phyloP scores from a whole-genome alignment of 2,888 invertebrate species.

The Apodemia zela region DNA sequence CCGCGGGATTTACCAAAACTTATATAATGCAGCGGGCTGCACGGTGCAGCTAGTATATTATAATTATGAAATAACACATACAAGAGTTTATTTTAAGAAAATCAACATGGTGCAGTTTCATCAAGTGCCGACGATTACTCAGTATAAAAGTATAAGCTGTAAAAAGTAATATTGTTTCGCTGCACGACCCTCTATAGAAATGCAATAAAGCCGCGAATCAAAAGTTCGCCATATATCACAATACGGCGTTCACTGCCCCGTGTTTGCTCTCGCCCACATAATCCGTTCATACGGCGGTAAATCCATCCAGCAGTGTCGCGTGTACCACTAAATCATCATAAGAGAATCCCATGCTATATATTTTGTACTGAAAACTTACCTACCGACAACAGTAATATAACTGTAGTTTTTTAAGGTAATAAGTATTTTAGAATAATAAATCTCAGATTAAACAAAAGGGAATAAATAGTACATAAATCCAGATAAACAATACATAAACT shows the following conservation, averaged over 20 bases:
- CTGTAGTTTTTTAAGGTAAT: not conserved
- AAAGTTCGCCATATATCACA: conserved; percentile 74
- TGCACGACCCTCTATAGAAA: conserved; percentile 50
- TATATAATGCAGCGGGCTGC: too few species aligned
- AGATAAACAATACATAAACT: too few species aligned
- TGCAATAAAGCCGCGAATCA: conserved; percentile 75
- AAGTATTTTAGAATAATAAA: not conserved
- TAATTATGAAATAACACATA: too few species aligned
- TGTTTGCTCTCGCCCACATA: conserved; percentile 80
- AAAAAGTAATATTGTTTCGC: conserved; percentile 21
- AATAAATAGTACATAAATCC: too few species aligned
- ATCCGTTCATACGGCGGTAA: conserved; percentile 78
- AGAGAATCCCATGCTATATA: conserved; percentile 64
- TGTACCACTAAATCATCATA: conserved; percentile 76
- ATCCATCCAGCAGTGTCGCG: conserved; percentile 75
- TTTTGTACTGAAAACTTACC: conserved; percentile 5
- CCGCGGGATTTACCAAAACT: too few species aligned
- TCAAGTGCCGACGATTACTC: too few species aligned
- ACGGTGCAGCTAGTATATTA: too few species aligned
- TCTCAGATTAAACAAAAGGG: too few species aligned
- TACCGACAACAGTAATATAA: not conserved
- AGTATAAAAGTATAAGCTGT: too few species aligned
- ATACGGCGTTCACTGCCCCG: conserved; percentile 75
- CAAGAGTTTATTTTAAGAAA: too few species aligned
- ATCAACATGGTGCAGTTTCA: too few species aligned